These are phyloP conservation scores for Miichthys miiuy DNA, from an alignment of 2,797 vertebrate genomes.

Conservation along the genomic window DNA sequence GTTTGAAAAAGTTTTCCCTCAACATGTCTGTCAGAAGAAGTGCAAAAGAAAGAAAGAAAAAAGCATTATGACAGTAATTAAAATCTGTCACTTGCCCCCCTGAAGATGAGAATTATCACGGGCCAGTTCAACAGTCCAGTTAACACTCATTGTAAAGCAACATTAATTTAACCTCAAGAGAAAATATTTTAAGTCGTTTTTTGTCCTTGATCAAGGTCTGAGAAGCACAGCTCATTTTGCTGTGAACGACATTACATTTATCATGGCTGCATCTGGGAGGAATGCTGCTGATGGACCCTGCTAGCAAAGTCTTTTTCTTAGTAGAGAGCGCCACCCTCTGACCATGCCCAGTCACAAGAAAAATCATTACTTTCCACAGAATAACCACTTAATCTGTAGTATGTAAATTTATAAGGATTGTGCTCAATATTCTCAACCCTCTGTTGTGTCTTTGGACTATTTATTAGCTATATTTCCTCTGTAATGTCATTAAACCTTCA, in stretches of 20 bases:
- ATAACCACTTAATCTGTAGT: not conserved
- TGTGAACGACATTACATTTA: slow-evolving; percentile 57
- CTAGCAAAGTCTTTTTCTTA: slow-evolving; percentile 61
- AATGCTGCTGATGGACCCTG: slow-evolving; percentile 17
- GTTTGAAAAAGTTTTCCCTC: slow-evolving; percentile 22
- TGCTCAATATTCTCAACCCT: not conserved
- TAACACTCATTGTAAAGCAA: slow-evolving; percentile 73
- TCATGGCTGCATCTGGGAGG: slow-evolving; percentile 63
- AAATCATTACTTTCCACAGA: not conserved
- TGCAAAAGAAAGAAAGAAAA: slow-evolving; percentile 27
- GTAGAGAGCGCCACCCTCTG: slow-evolving; percentile 83
- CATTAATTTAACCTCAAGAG: slow-evolving; percentile 74
- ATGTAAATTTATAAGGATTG: not conserved
- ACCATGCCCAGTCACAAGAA: not conserved
- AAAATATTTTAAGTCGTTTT: slow-evolving; percentile 68
- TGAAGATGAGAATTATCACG: slow-evolving; percentile 53
- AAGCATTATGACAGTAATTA: slow-evolving; percentile 69
- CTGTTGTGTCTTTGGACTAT: not conserved
- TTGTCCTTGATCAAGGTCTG: slow-evolving; percentile 80
- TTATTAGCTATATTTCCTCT: not conserved
- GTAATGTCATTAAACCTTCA: not conserved
- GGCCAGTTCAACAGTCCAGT: slow-evolving; percentile 70
- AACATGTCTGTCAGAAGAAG: slow-evolving; percentile 35
- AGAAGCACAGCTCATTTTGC: slow-evolving; percentile 69
- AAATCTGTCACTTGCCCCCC: slow-evolving; percentile 65